Evolutionary conservation across 2,797 vertebrate species (phyloP), one percentile per base, ranked within the genome.

Genomic region (Heterohyrax brucei): DNA sequence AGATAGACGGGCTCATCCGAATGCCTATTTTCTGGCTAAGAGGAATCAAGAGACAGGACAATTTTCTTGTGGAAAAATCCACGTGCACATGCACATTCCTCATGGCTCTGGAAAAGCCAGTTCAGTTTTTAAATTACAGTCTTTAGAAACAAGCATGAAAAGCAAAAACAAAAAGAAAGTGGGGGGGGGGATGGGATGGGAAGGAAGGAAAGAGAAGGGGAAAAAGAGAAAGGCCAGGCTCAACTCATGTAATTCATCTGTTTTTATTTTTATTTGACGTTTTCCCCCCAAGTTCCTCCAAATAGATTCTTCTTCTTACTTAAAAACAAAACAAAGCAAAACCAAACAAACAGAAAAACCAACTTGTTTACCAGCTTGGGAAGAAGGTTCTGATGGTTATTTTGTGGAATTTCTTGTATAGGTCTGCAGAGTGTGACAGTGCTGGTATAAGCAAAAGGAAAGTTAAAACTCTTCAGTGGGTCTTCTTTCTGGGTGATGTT

Each of bases 61-160:
- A 77, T 95, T 88, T 97, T 97, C 98, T 96, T 94, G 85, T 30
- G 75, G 97, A 97, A 97, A 97, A 98, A 93, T 77, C 97, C 95
- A 95, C 77, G 78, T 97, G 96, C 82, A 83, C 87, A 97, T n/a
- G 85, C 95, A 96, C 98, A 97, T 98, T 98, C 97, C 95, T 98
- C 78, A 50, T 30, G 30, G 97, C 0, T 5, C 95, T 98, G 98
- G 97, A 97, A 98, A 98, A 98, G 96, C 97, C 61, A 3, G 97
- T 66, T 95, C 95, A 96, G 96, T 96, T 98, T 98, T 97, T 93
- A 97, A 98, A 98, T 98, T 95, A 96, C 95, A 98, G 97, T 97
- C 96, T 93, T 90, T 73, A 97, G 96, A 91, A 95, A 94, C 8
- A 97, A 97, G 97, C 98, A 98, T 91, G 96, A 96, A 97, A 98